A percentile compares a stretch with the other conserved stretches of the same genome.
phyloP scores from a whole-genome alignment of 2,113 vertebrate species.

The Callocephalon fimbriatum region DNA sequence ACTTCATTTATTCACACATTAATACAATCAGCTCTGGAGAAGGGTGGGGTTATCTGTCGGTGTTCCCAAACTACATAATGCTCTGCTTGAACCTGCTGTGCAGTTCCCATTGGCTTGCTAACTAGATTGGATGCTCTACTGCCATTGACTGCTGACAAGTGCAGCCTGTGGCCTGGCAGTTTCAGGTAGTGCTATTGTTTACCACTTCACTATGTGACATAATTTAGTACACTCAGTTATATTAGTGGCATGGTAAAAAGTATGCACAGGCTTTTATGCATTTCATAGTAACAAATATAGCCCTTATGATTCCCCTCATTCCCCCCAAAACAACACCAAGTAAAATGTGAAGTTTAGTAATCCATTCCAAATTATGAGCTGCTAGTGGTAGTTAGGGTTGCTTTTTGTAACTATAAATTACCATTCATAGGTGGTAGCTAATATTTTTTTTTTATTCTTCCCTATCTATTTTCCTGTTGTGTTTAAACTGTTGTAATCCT shows the following conservation, averaged over 20 bases:
- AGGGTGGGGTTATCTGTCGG: fast-evolving
- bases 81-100: neutral
- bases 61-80: neutral
- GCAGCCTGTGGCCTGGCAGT: neutral
- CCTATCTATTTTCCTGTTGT: constrained; percentile 48
- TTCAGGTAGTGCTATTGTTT: neutral
- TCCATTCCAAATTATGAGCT: constrained; percentile 54
- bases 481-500: constrained; percentile 54
- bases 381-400: constrained; percentile 14
- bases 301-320: neutral
- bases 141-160: neutral
- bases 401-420: constrained; percentile 43
- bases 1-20: neutral
- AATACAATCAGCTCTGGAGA: neutral
- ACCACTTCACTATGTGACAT: neutral
- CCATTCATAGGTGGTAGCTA: constrained; percentile 17
- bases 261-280: neutral
- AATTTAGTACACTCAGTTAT: neutral
- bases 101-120: neutral
- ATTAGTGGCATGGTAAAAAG: neutral
- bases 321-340: neutral
- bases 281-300: neutral
- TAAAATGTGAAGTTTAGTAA: constrained; percentile 38
- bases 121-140: neutral
- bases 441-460: constrained; percentile 28